Base-by-base conservation (phyloP, 1,140 invertebrate species). In the Sycophaga agraensis region DNA sequence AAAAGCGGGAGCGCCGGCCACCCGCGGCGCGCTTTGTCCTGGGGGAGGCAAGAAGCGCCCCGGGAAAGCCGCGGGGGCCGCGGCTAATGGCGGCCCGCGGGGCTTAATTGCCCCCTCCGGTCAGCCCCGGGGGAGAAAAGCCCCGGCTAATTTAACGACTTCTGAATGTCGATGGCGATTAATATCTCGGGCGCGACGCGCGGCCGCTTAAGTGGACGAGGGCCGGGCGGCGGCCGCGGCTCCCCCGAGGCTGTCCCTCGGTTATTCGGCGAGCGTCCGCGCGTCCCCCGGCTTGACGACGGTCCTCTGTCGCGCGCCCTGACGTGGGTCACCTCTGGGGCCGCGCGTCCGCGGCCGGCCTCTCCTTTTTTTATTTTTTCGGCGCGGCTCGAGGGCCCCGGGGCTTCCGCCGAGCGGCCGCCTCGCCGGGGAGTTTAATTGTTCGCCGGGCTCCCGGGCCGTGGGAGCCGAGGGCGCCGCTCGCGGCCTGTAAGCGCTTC, bases 81-180 rank as follows among this genome's bases (percentile, higher is more conserved):
- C n/a, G 17, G 37, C 16, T n/a, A n/a, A n/a, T n/a, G n/a, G 70
- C 68, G 62, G 67, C 64, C 53, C 43, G 31, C 55, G 43, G 21
- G 35, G 59, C 65, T 57, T 60, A 63, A 59, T 59, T 63, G 51
- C 58, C 57, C 57, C 61, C 40, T 48, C 51, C n/a, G n/a, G n/a
- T n/a, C n/a, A n/a, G n/a, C n/a, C n/a, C n/a, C n/a, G n/a, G n/a
- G n/a, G n/a, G n/a, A n/a, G n/a, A n/a, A 40, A 9, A 17, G 19
- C 14, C 39, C 24, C 28, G 7, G 61, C 61, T 63, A 63, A 63
- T 63, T 63, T 63, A 63, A 63, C 54, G 61, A 63, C 61, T 63
- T 63, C 48, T 63, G 55, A 63, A 63, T 63, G 61, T 63, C 61
- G 55, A 63, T 63, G 31, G 40, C 49, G 55, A 58, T 57, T 58